Base-by-base conservation (phyloP, 2,797 vertebrate species). In the Brachyalestes nurse region DNA sequence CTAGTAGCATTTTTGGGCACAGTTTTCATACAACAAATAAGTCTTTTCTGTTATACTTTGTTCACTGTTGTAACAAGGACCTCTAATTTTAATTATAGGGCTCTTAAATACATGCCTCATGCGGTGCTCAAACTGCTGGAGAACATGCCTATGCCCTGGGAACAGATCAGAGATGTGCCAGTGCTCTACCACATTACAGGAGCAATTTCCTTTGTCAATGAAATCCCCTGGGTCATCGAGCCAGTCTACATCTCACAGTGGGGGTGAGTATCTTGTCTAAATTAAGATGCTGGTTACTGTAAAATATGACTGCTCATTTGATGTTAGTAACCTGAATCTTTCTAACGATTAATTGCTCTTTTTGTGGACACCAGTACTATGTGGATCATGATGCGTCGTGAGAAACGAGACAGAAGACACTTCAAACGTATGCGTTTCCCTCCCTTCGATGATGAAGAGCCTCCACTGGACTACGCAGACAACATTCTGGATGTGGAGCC, bases 81-180 rank as follows among this genome's bases (percentile, higher is more conserved):
- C 57, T 84, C 0, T 69, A 79, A 1, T 16, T 55, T 9, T 82
- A 28, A 77, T 45, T 73, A 38, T 79, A 99, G 98, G 10, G 98
- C 98, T 40, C 92, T 99, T 70, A 99, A 99, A 89, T 99, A 99
- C 89, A 99, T 99, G 98, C 98, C 98, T 0, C 98, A 99, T 1
- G 98, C 98, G 0, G 98, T 99, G 65, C 93, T 99, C 84, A 99
- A 99, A 90, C 94, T 99, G 23, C 88, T 99, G 88, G 98, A 99
- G 91, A 99, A 99, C 92, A 99, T 99, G 98, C 98, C 98, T 0
- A 99, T 99, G 98, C 98, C 98, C n/a, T 99, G 98, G 98, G 98
- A 99, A 83, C 98, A 99, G 91, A 99, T 99, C 86, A 89, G 98
- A 45, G 98, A 99, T 0, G 97, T 99, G 6, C 97, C 98, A 0